Evolutionary conservation across 2,888 invertebrate species (phyloP).

Genomic region (Napeogenes inachia): DNA sequence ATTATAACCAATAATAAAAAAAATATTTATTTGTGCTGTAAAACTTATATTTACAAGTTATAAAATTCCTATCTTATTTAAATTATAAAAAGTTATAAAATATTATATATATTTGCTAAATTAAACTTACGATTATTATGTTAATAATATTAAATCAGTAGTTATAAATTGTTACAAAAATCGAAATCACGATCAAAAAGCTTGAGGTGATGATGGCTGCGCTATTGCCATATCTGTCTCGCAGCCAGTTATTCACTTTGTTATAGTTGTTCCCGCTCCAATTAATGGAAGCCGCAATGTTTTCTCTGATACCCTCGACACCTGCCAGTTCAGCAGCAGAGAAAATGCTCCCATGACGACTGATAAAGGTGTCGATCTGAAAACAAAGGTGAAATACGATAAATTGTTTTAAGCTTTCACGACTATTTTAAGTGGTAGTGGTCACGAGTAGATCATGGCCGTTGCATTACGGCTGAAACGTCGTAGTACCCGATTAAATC

Average conservation of each 20-base stretch:
- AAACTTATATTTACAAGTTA: too few relatives aligned
- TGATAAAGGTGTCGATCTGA: slow-evolving; percentile 49
- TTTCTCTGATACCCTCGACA: slow-evolving; percentile 55
- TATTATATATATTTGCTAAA: background rate
- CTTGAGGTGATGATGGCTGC: slow-evolving; percentile 46
- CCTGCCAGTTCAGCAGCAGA: slow-evolving; percentile 59
- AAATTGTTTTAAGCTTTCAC: too few relatives aligned
- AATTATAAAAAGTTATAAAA: slow-evolving; percentile 4
- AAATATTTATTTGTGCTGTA: too few relatives aligned
- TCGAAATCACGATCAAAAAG: slow-evolving; percentile 45
- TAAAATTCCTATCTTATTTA: background rate
- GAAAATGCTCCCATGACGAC: slow-evolving; percentile 46
- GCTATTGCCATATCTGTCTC: slow-evolving; percentile 42
- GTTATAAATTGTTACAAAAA: slow-evolving; percentile 41
- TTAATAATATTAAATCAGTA: slow-evolving; percentile 13
- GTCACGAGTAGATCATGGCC: too few relatives aligned
- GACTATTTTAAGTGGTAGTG: too few relatives aligned
- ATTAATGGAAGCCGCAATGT: slow-evolving; percentile 58
- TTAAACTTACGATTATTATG: background rate
- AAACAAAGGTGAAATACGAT: background rate
- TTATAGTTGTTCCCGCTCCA: slow-evolving; percentile 52
- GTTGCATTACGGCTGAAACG: too few relatives aligned
- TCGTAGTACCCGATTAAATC: too few relatives aligned
- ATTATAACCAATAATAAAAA: too few relatives aligned
- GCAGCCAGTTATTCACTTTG: slow-evolving; percentile 53